Evolutionary conservation across 1,140 invertebrate species (phyloP), one percentile per base, ranked within the genome.

Genomic region (Drosophila subobscura): DNA sequence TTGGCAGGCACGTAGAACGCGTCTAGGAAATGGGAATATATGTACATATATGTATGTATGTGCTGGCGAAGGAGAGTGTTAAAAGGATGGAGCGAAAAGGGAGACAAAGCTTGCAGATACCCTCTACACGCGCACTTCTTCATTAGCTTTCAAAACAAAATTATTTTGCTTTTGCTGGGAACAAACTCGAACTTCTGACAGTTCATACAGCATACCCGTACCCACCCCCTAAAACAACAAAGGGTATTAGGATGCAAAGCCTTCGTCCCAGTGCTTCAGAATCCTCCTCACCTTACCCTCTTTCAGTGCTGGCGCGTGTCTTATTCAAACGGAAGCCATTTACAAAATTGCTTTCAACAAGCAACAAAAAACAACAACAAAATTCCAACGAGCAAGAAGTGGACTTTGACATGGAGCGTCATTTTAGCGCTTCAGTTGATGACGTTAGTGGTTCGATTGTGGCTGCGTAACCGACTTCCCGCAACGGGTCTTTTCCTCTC

Each of bases 291-390:
- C 20, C 40, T 37, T 54, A 22, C 29, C 25, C 16, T 49, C 22
- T 47, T 14, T 45, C 42, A 25, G 46, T 56, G 55, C 29, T 65
- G 60, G 73, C 68, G 73, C 77, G 81, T 85, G 81, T 85, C 72
- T 61, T 77, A 60, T 77, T 67, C 72, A 51, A 88, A 75, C 73
- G 73, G 81, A 88, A 85, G 81, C 81, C 81, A 85, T 85, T 85
- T 86, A 86, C 81, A 64, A 86, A 85, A 85, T 85, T 85, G 83
- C 77, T 81, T 78, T 81, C 74, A 76, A 86, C 73, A 68, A 65
- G 41, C 70, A 59, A 55, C 51, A 75, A 67, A 53, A 54, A 53
- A 40, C 46, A 59, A 29, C 65, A 76, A 29, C 54, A 37, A 25
- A 14, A 63, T 12, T 67, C 59, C 58, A 45, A 54, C 72, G 61